Evolutionary conservation across 2,797 vertebrate genomes (phyloP).

Genomic region (Sebastes baramenuke): DNA sequence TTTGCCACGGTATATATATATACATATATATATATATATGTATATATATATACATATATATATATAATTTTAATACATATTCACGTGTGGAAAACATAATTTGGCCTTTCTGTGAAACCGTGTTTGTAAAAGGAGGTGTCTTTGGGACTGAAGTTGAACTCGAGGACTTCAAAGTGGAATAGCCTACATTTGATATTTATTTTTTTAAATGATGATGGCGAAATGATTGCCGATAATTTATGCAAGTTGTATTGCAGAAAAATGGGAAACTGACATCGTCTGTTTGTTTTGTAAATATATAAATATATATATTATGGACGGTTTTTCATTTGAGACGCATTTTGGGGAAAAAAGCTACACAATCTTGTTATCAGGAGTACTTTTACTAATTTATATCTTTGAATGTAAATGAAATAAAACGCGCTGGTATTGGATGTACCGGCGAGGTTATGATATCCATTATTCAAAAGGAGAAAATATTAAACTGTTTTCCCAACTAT

Average conservation of each 20-base stretch:
- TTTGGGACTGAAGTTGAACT: conserved; percentile 88
- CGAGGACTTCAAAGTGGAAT: conserved; percentile 94
- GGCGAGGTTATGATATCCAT: conserved; percentile 79
- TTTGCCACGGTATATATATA: conserved; percentile 87
- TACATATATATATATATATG: conserved; percentile 70
- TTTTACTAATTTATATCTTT: conserved; percentile 99
- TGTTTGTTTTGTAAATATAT: conserved; percentile 98
- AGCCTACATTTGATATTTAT: conserved; percentile 99
- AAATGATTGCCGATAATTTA: conserved; percentile 95
- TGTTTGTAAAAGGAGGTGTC: conserved; percentile 87
- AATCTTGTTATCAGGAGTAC: conserved; percentile 96
- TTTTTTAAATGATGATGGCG: conserved; percentile 96
- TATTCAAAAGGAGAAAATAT: conserved; percentile 81
- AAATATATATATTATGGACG: conserved; percentile 89
- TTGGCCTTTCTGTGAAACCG: conserved; percentile 86
- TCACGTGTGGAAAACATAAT: conserved; percentile 88
- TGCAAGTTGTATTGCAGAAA: conserved; percentile 99
- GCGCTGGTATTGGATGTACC: conserved; percentile 84
- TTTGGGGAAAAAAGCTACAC: conserved; percentile 85
- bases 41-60: conserved; percentile 86
- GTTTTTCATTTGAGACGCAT: conserved; percentile 95
- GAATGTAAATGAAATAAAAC: conserved; percentile 96
- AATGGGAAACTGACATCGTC: conserved; percentile 84
- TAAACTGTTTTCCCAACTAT: conserved; percentile 80
- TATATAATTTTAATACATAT: conserved; percentile 81